Evolutionary conservation across 2,113 vertebrate genomes (phyloP).

Genomic region (Tursiops truncatus): DNA sequence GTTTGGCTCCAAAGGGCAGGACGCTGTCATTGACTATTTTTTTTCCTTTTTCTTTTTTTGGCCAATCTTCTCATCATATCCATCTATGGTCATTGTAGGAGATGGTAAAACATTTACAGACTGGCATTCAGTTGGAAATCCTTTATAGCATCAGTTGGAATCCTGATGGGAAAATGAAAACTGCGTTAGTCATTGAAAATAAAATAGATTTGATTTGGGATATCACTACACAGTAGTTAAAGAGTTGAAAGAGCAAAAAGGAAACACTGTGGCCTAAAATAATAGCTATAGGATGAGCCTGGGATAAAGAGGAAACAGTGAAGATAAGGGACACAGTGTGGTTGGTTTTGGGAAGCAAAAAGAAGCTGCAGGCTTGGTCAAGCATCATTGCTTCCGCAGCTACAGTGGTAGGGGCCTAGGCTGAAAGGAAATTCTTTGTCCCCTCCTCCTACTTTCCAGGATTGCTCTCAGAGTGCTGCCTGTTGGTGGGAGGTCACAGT

Average conservation of each 20-base stretch:
- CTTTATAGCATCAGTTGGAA: not conserved
- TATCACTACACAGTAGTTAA: not conserved
- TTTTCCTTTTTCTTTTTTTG: not conserved
- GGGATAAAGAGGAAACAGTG: not conserved
- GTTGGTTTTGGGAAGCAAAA: not conserved
- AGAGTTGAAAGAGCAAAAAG: not conserved
- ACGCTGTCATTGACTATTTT: not conserved
- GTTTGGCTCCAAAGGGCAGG: not conserved
- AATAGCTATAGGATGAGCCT: not conserved
- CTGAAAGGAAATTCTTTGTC: not conserved
- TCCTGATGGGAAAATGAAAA: not conserved
- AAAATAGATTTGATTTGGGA: not conserved
- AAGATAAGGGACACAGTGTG: not conserved
- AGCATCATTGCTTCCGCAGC: not conserved
- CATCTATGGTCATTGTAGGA: not conserved
- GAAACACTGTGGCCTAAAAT: not conserved
- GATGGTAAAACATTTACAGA: not conserved
- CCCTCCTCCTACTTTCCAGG: not conserved
- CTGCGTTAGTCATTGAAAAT: not conserved
- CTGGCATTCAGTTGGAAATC: not conserved
- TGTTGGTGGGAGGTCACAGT: not conserved
- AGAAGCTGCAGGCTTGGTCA: not conserved
- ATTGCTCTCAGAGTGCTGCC: not conserved
- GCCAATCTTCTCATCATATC: not conserved
- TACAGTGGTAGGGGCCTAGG: too few species aligned